Percentiles rank a stretch among this genome's conserved stretches.
Evolutionary conservation across 2,888 invertebrate genomes (phyloP).

Genomic region (Ennomos erosarius): DNA sequence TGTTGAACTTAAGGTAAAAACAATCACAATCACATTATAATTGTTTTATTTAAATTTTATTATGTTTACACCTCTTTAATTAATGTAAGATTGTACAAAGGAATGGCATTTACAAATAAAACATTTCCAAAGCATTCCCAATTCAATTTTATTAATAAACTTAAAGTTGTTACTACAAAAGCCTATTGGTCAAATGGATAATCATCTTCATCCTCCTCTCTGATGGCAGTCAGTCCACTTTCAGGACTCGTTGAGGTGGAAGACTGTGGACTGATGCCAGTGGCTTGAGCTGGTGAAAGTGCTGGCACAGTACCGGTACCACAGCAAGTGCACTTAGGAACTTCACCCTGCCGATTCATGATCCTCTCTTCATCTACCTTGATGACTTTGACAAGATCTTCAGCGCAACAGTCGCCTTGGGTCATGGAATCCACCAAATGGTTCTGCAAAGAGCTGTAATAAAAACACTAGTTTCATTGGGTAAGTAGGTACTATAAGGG

Average conservation of each 20-base stretch:
- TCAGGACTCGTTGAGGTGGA: constrained; percentile 16
- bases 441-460: constrained; percentile 51
- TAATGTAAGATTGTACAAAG: too few relatives aligned
- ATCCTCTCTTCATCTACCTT: constrained; percentile 66
- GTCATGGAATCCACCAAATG: constrained; percentile 54
- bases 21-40: too few relatives aligned
- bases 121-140: neutral
- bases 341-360: constrained; percentile 52
- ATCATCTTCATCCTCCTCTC: constrained; percentile 58
- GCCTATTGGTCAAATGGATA: constrained; percentile 57
- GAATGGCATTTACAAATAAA: too few relatives aligned
- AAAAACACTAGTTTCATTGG: too few relatives aligned
- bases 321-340: constrained; percentile 27
- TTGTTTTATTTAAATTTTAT: too few relatives aligned
- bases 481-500: too few relatives aligned
- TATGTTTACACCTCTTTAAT: too few relatives aligned
- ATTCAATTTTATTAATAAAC: constrained; percentile 13
- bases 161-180: neutral
- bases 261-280: too few relatives aligned
- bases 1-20: too few relatives aligned
- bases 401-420: constrained; percentile 60
- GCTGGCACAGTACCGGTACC: constrained; percentile 3
- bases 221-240: constrained; percentile 58
- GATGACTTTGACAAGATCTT: constrained; percentile 62
- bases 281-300: neutral